Percentiles rank a stretch among this genome's conserved stretches.
Conservation (phyloP, 2,113 vertebrate genomes). For the Vulpes vulpes region DNA sequence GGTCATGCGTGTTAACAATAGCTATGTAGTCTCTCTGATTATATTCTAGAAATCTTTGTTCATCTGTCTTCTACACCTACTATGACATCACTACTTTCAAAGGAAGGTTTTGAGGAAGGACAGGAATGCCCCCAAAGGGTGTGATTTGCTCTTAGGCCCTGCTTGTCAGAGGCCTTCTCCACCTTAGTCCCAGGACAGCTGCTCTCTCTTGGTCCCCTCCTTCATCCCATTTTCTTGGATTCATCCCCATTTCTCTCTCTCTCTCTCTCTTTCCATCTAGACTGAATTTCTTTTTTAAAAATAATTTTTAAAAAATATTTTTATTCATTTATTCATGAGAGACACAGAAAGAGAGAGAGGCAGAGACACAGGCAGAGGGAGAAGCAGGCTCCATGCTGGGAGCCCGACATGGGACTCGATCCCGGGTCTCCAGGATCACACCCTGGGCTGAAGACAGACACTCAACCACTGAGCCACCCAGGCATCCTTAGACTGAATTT, state of each 20-base stretch:
- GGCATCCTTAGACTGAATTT: background rate
- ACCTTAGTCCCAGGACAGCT: background rate
- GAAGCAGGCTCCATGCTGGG: too few relatives aligned
- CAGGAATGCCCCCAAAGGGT: background rate
- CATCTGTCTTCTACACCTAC: background rate
- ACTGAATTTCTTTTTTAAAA: too few relatives aligned
- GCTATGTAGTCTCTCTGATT: background rate
- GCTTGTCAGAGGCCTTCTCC: accelerated
- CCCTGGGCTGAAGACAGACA: too few relatives aligned
- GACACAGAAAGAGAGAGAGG: too few relatives aligned
- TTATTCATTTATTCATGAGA: too few relatives aligned
- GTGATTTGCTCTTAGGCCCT: background rate
- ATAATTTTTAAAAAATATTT: too few relatives aligned
- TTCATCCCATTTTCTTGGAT: background rate
- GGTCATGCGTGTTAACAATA: background rate
- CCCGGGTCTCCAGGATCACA: too few relatives aligned
- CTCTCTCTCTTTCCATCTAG: background rate
- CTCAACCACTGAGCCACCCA: too few relatives aligned
- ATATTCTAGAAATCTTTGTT: accelerated
- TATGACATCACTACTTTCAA: background rate
- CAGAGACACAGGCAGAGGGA: too few relatives aligned
- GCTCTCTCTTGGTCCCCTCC: background rate
- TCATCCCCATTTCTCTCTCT: accelerated
- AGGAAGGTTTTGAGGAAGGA: background rate
- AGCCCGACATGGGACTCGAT: too few relatives aligned